Evolutionary conservation across 1,140 invertebrate species (phyloP).

Genomic region (Goniozus legneri): DNA sequence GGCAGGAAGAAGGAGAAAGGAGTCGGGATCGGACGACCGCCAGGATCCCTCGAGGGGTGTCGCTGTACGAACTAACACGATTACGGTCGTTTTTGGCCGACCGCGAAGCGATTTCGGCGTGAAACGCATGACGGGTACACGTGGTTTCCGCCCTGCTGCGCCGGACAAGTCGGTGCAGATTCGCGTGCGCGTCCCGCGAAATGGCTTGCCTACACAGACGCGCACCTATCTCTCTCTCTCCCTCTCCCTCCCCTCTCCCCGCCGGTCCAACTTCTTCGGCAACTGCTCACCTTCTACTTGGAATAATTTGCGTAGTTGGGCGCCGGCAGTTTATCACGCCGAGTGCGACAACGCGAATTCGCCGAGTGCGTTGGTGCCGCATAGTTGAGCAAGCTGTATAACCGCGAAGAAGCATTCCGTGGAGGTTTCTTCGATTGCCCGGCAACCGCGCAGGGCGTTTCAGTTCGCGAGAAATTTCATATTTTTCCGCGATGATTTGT

Average conservation of each 20-base stretch:
- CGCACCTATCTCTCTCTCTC: too few species aligned
- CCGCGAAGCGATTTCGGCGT: too few species aligned
- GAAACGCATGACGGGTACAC: too few species aligned
- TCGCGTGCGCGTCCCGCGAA: too few species aligned
- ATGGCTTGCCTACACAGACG: too few species aligned
- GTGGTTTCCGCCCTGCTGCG: too few species aligned
- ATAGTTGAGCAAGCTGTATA: constrained; percentile 29
- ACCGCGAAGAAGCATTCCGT: constrained; percentile 14
- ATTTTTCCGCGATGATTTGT: too few species aligned
- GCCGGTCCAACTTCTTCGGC: constrained; percentile 20
- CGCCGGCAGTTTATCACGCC: constrained; percentile 36
- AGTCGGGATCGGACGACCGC: too few species aligned
- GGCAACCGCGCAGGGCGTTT: neutral
- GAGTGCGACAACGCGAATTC: constrained; percentile 28
- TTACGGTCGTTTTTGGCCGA: constrained; percentile 21
- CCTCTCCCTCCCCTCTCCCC: neutral
- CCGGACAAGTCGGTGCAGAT: too few species aligned
- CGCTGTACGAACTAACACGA: constrained; percentile 17
- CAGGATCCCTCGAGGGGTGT: constrained; percentile 19
- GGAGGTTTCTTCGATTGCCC: constrained; percentile 4
- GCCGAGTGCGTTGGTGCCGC: constrained; percentile 12
- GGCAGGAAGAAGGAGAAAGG: too few species aligned
- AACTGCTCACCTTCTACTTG: constrained; percentile 31
- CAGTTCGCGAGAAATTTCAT: too few species aligned
- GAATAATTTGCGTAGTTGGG: constrained; percentile 43